phyloP scores from a whole-genome alignment of 2,888 invertebrate species.

The Steinernema carpocapsae region DNA sequence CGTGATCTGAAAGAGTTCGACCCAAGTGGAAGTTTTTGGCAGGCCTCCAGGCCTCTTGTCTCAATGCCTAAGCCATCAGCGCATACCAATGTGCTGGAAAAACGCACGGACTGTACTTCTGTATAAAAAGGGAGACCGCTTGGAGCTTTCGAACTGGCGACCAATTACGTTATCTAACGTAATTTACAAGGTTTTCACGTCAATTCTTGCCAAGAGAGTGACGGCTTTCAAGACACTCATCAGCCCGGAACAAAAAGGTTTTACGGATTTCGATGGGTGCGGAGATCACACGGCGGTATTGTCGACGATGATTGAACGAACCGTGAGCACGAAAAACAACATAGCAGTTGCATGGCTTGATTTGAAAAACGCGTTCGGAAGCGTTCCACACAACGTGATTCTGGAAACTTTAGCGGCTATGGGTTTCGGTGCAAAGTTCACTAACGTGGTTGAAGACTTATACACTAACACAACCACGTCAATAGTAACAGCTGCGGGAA shows the following conservation, averaged over 20 bases:
- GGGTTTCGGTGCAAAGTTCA: background rate
- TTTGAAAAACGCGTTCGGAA: background rate
- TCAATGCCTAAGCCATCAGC: background rate
- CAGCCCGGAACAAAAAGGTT: background rate
- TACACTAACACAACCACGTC: background rate
- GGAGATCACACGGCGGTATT: background rate
- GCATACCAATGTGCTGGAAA: constrained; percentile 46
- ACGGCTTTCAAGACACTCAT: background rate
- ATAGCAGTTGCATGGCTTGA: background rate
- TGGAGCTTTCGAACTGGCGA: constrained; percentile 55
- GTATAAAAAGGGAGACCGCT: constrained; percentile 53
- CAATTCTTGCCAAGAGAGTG: background rate
- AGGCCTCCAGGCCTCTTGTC: constrained; percentile 15
- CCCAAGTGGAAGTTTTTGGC: constrained; percentile 36
- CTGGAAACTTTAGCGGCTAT: background rate
- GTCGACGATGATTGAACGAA: too few relatives aligned
- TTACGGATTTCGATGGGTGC: background rate
- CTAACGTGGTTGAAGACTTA: background rate
- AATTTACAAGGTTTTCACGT: constrained; percentile 46
- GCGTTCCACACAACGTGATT: background rate
- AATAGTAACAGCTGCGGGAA: background rate
- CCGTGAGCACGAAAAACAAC: background rate
- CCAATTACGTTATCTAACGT: constrained; percentile 49
- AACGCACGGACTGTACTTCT: constrained; percentile 46
- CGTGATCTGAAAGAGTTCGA: constrained; percentile 47